Base-by-base conservation (phyloP, 2,113 vertebrate species). In the Hemibagrus wyckioides region DNA sequence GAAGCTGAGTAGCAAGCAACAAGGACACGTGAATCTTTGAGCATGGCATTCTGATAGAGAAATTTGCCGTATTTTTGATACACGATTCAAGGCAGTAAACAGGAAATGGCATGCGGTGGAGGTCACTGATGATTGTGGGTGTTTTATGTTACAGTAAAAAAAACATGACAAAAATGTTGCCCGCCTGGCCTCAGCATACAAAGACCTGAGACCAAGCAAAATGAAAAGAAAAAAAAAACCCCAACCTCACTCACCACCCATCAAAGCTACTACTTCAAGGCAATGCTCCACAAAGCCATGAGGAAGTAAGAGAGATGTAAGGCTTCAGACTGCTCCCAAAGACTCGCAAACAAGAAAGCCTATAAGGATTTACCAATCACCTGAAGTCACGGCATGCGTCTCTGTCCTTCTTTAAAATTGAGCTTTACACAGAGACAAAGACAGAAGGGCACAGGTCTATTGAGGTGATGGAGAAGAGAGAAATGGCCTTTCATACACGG, bases 391-490 rank as follows among this genome's bases (percentile, higher is more conserved):
- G 11, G 57, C 17, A 36, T 36, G 30, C 14, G 44, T 30, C 33
- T 67, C 36, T 86, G 30, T 80, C 61, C 85, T 69, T 63, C 56
- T 77, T 75, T 52, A 25, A 67, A 81, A 86, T 30, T 57, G 61
- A 86, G 77, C 44, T 36, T 86, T 56, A 86, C 25, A 71, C 9
- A 36, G 17, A 65, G 48, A 86, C 77, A 71, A 85, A 86, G 85
- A 61, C 76, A 79, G 85, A 80, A 67, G 76, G 77, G 21, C 33
- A 65, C 48, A 6, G 85, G 14, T 56, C 52, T 81, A 57, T 56
- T 57, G 77, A 71, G 77, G 85, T 28, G 48, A 57, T 15, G 2
- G 77, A 71, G 79, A 86, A 48, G 5, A 44, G 77, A 57, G 85
- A 73, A 54, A 59, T 44, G 17, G 54, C 79, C 52, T 56, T 80